Base-by-base conservation (phyloP, 2,797 vertebrate genomes). In the Myotis myotis region DNA sequence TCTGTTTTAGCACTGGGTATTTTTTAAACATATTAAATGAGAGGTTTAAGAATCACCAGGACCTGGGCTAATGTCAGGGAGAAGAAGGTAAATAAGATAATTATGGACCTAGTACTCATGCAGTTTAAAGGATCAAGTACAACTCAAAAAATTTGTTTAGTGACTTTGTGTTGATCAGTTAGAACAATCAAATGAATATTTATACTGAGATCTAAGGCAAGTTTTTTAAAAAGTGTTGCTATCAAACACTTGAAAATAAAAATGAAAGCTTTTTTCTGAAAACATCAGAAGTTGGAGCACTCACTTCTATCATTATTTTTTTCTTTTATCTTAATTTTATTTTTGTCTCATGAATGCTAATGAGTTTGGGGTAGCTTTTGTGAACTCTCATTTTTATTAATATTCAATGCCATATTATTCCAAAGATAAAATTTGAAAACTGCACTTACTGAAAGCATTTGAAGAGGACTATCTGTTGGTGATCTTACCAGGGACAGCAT, bases 321-420 rank as follows among this genome's bases (percentile, higher is more conserved):
- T 60, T 10, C 9, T 94, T 90, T 92, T 71, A 89, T 87, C 70
- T 79, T 90, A 74, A 94, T 90, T 93, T 94, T 44, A 87, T 41
- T 94, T 94, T 89, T 80, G 44, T 76, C 55, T 94, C 33, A 36
- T 53, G 51, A 95, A 93, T 92, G 47, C 13, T 92, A 94, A 91
- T 86, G 30, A 89, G 64, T 70, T 83, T 7, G 51, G 5, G 38
- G 74, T 49, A 76, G 62, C 41, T 89, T 20, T 49, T 17, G 23
- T 68, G 53, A 93, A 62, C 41, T 91, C 53, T 76, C 20, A 36
- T 80, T 33, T 76, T 94, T 89, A 78, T 87, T 95, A 94, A 80
- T 87, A 93, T 81, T 89, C 90, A 92, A 53, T 62, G 23, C 10
- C 33, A 51, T 80, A 4, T 72, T 71, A 62, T 84, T 89, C 38